Evolutionary conservation across 2,797 vertebrate species (phyloP).

Genomic region (Enteromius unitaeniatus): DNA sequence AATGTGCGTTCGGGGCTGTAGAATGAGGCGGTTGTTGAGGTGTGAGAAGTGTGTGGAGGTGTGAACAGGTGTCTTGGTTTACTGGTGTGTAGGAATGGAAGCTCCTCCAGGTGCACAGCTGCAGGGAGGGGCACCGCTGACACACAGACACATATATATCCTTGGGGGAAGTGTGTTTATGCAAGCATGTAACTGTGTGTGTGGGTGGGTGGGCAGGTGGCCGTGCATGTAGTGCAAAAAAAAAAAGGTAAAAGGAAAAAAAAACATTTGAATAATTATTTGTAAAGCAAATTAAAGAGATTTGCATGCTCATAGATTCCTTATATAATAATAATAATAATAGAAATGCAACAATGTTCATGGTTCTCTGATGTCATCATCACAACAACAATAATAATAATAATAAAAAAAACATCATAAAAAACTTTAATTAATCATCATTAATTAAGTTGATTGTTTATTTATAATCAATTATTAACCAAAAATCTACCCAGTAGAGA

Average conservation of each 20-base stretch:
- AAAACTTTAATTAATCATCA: too few relatives aligned
- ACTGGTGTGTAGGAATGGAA: constrained; percentile 80
- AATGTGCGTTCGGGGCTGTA: constrained; percentile 4
- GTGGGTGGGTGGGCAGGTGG: constrained; percentile 35
- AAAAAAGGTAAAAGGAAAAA: not conserved
- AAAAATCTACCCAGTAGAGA: not conserved
- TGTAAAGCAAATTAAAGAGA: not conserved
- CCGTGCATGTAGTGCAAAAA: constrained; percentile 43
- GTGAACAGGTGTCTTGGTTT: constrained; percentile 83
- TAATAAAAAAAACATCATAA: too few relatives aligned
- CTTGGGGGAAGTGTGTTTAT: constrained; percentile 63
- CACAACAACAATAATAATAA: too few relatives aligned
- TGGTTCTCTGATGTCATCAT: too few relatives aligned
- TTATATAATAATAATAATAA: constrained; percentile 1
- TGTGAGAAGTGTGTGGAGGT: constrained; percentile 65
- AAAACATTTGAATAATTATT: not conserved
- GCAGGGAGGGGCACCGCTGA: constrained; percentile 71
- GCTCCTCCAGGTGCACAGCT: constrained; percentile 81
- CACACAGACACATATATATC: constrained; percentile 58
- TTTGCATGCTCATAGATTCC: not conserved
- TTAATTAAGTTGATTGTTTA: too few relatives aligned
- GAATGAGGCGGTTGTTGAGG: constrained; percentile 34
- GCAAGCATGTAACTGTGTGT: constrained; percentile 54
- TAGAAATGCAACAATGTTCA: too few relatives aligned
- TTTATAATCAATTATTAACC: too few relatives aligned